Evolutionary conservation across 2,797 vertebrate species (phyloP).

Genomic region (Rhadinocentrus ornatus): DNA sequence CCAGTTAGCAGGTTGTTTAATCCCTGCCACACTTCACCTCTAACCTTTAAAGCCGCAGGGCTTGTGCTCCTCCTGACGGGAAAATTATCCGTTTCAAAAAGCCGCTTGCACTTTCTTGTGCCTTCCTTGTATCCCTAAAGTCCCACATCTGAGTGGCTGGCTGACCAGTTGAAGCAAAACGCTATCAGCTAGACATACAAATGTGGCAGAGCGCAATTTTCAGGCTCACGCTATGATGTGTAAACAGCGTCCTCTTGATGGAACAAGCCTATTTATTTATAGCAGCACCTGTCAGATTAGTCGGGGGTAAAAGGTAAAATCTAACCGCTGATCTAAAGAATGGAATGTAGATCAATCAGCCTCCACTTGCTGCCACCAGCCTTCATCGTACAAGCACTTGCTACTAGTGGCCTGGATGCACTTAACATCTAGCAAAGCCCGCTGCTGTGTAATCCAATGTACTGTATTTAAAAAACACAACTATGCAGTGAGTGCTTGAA

Average conservation of each 20-base stretch:
- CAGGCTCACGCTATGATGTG: constrained; percentile 8
- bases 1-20: constrained; percentile 39
- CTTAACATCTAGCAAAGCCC: constrained; percentile 36
- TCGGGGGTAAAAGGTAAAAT: constrained; percentile 35
- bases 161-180: constrained; percentile 13
- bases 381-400: constrained; percentile 44
- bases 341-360: constrained; percentile 49
- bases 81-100: constrained; percentile 36
- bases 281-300: constrained; percentile 52
- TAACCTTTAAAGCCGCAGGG: constrained; percentile 54
- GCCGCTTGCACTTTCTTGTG: constrained; percentile 59
- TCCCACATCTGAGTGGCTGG: constrained; percentile 36
- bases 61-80: constrained; percentile 51
- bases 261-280: constrained; percentile 45
- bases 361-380: constrained; percentile 47
- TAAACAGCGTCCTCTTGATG: constrained; percentile 19
- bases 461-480: constrained; percentile 52
- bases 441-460: constrained; percentile 55
- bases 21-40: constrained; percentile 47
- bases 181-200: constrained; percentile 11
- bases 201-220: constrained; percentile 27
- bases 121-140: constrained; percentile 57
- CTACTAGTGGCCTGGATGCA: constrained; percentile 39
- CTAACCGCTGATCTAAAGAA: constrained; percentile 52
- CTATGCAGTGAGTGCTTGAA: constrained; percentile 65